Base-by-base conservation (phyloP, 1,140 invertebrate species). In the Zaprionus ornatus region DNA sequence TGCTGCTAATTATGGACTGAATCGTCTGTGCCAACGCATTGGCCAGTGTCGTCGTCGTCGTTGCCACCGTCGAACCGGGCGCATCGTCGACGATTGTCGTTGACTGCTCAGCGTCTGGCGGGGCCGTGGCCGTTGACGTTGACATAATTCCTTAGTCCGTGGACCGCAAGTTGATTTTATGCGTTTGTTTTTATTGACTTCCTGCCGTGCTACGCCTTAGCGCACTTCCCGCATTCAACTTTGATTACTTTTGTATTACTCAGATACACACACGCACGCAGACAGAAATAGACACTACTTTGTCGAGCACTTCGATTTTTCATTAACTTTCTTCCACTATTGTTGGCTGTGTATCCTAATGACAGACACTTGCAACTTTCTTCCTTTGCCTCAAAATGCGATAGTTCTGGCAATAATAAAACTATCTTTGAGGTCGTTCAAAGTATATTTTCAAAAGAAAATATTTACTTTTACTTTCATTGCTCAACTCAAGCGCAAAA, bases 151-250 rank as follows among this genome's bases (percentile, higher is more conserved):
- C 45, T 13, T 50, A 1, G n/a, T 3, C 17, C 42, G 65, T 67
- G 62, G 56, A 88, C 78, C 79, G 61, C 85, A 90, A 90, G 82
- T 82, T 90, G 80, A 69, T 79, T 90, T 90, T 77, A 81, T 90
- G 79, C 77, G 75, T 74, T 88, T 90, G 79, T 81, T 88, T 90
- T 90, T 84, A 88, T 90, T 76, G 80, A 88, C 81, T 90, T 88
- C 84, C 84, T 81, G 84, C 77, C 81, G 84, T 72, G 78, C 75
- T 68, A 19, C n/a, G 55, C 59, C n/a, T 37, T 21, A 13, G 50
- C 56, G 35, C 54, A 65, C 60, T 72, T 79, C 62, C 72, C 54
- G 61, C 64, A 57, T 71, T 72, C 21, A 64, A 64, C 63, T 82
- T 90, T 90, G 79, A 90, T 90, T 90, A 79, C 81, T 82, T 79